Base-by-base conservation (phyloP, 1,140 invertebrate genomes). In the Neelides sp. region DNA sequence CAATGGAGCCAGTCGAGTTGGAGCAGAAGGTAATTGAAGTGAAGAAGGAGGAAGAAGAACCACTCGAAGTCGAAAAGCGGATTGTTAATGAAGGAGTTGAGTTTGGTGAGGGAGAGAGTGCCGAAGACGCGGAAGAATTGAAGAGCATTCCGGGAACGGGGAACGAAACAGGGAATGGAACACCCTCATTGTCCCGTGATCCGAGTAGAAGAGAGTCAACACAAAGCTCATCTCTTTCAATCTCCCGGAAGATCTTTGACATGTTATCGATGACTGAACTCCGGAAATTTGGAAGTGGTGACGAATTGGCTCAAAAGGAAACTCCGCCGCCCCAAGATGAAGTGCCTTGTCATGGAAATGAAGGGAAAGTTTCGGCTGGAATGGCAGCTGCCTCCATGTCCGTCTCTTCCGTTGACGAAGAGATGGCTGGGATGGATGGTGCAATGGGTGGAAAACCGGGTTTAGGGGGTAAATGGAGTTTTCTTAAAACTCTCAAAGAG, bases 401-500 rank as follows among this genome's bases (percentile, higher is more conserved):
- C 30, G n/a, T n/a, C n/a, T n/a, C n/a, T n/a, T n/a, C n/a, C n/a
- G 52, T 55, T 19, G 58, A 57, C 37, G 57, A 61, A 22, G 61
- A 59, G 34, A 28, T 42, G 13, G 39, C n/a, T n/a, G n/a, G 47
- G 49, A 41, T 75, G 68, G 73, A 74, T 58, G 70, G 74, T 42
- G 72, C 69, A 17, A 74, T 75, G 26, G 43, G 24, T 15, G 40
- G 48, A 48, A 34, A 50, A 35, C 47, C 12, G 55, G 41, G 40
- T n/a, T 72, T 76, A 39, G 78, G 80, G 23, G 88, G 85, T 61
- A 89, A 87, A 68, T 91, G 87, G 87, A 88, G 89, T 65, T 69
- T 90, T 17, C 66, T 90, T 10, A 91, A 89, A 68, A 85, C 86
- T 4, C 64, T 90, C 24, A 90, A 90, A 65, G 86, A 90, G 64